These are phyloP conservation scores for Scaeva pyrastri DNA, from an alignment of 2,888 invertebrate species.

Conservation along the genomic window DNA sequence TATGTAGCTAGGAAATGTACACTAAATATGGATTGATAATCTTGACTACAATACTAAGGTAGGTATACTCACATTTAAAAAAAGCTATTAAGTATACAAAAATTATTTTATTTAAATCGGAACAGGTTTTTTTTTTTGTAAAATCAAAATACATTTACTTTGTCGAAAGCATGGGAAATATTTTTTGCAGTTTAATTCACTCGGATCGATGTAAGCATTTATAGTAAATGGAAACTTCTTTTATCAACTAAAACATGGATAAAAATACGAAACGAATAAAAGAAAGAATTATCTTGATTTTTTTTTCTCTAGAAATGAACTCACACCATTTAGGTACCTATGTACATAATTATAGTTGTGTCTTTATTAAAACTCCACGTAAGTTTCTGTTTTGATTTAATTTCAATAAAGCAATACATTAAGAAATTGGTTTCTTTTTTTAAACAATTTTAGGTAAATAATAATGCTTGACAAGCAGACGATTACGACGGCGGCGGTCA, in stretches of 20 bases:
- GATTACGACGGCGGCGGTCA: slow-evolving; percentile 30
- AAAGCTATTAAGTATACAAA: slow-evolving; percentile 30
- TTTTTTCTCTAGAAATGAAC: slow-evolving; percentile 63
- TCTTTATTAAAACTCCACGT: slow-evolving; percentile 65
- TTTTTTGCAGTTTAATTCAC: slow-evolving; percentile 43
- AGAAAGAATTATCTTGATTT: slow-evolving; percentile 50
- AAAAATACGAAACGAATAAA: neutral
- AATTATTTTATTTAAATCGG: slow-evolving; percentile 24
- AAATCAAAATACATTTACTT: slow-evolving; percentile 3
- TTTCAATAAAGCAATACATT: slow-evolving; percentile 55
- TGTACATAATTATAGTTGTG: too few relatives aligned
- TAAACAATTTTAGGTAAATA: neutral
- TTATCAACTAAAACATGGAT: slow-evolving; percentile 15
- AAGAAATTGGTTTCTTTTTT: neutral
- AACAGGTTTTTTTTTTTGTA: slow-evolving; percentile 60
- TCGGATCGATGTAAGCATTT: slow-evolving; percentile 18
- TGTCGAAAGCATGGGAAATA: neutral
- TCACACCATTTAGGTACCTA: slow-evolving; percentile 67
- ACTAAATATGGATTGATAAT: neutral
- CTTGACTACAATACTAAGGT: slow-evolving; percentile 4
- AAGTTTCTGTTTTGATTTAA: slow-evolving; percentile 53
- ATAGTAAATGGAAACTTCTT: slow-evolving; percentile 43
- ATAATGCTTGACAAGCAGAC: slow-evolving; percentile 11
- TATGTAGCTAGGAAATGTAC: slow-evolving; percentile 13
- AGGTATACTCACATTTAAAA: slow-evolving; percentile 37